Evolutionary conservation across 2,113 vertebrate genomes (phyloP).

Genomic region (Neoarius graeffei): DNA sequence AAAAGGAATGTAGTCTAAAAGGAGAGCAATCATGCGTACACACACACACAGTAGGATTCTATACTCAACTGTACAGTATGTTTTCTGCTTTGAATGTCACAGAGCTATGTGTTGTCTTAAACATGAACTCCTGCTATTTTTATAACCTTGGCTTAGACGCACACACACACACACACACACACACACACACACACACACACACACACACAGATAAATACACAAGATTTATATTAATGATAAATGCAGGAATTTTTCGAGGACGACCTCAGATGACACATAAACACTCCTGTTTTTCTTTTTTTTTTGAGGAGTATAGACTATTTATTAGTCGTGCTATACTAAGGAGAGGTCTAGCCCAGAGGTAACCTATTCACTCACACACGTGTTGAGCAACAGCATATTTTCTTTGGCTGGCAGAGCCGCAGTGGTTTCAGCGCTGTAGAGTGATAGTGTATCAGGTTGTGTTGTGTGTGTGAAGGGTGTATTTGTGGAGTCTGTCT

Average conservation of each 20-base stretch:
- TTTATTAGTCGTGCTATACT: slow-evolving; percentile 58
- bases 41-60: slow-evolving; percentile 31
- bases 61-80: slow-evolving; percentile 51
- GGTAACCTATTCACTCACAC: slow-evolving; percentile 41
- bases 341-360: slow-evolving; percentile 27
- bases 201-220: slow-evolving; percentile 20
- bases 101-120: slow-evolving; percentile 66
- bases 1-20: slow-evolving; percentile 61
- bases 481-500: slow-evolving; percentile 52
- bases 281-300: slow-evolving; percentile 66
- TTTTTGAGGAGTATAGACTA: slow-evolving; percentile 55
- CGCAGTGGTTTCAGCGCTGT: slow-evolving; percentile 28
- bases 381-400: slow-evolving; percentile 49
- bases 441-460: slow-evolving; percentile 48
- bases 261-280: neutral
- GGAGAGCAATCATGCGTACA: slow-evolving; percentile 29
- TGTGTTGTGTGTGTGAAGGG: slow-evolving; percentile 39
- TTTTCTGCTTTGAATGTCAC: slow-evolving; percentile 47
- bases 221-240: slow-evolving; percentile 43
- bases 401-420: slow-evolving; percentile 60
- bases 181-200: neutral
- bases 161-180: slow-evolving; percentile 9
- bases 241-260: slow-evolving; percentile 13
- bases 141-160: slow-evolving; percentile 46
- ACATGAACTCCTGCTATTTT: slow-evolving; percentile 56